Evolutionary conservation across 2,113 vertebrate genomes (phyloP).

Genomic region (Centropus unirufus): DNA sequence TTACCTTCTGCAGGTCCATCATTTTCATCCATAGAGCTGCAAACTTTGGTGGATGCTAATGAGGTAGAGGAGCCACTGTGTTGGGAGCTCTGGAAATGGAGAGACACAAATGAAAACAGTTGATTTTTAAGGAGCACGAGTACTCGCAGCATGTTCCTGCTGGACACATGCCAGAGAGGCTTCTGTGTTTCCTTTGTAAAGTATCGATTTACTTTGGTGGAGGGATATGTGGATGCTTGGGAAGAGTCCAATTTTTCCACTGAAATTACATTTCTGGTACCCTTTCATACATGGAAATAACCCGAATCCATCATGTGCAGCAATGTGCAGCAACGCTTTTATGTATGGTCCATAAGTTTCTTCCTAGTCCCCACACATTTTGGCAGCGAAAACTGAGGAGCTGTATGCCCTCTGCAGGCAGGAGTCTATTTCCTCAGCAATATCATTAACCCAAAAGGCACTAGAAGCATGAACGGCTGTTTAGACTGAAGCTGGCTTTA

Average conservation of each 20-base stretch:
- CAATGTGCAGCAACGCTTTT: not conserved
- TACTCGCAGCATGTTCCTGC: not conserved
- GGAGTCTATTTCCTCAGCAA: not conserved
- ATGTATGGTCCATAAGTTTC: not conserved
- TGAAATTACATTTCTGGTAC: not conserved
- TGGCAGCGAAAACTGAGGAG: not conserved
- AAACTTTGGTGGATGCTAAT: constrained; percentile 95
- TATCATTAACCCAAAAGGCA: not conserved
- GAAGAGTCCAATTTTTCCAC: not conserved
- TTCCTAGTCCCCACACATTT: not conserved
- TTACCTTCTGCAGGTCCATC: constrained; percentile 91
- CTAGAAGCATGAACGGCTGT: not conserved
- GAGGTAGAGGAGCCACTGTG: constrained; percentile 96
- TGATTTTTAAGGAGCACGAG: not conserved
- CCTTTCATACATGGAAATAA: not conserved
- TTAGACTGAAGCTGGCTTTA: not conserved
- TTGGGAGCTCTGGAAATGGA: constrained; percentile 87
- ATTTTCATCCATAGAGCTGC: constrained; percentile 97
- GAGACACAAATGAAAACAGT: constrained; percentile 44
- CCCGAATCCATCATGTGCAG: not conserved
- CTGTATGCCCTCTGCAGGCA: constrained; percentile 36
- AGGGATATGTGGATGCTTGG: not conserved
- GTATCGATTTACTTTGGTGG: not conserved
- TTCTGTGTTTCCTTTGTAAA: not conserved
- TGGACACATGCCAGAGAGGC: not conserved